Conservation (phyloP, 2,113 vertebrate species). For the Catharus minimus region DNA sequence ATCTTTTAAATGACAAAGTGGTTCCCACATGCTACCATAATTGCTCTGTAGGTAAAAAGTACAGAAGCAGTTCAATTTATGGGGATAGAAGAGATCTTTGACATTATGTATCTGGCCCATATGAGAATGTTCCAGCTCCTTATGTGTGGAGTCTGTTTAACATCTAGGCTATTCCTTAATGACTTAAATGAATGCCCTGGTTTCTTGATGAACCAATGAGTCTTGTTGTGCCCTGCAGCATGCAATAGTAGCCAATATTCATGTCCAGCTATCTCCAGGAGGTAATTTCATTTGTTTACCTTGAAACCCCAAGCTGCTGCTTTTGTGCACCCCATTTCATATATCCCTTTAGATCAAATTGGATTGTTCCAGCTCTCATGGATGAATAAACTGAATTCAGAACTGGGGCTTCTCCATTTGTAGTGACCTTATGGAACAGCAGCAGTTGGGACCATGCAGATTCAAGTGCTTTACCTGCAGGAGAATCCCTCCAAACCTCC, state of each 20-base stretch:
- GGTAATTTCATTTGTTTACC: neutral
- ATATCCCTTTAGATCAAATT: neutral
- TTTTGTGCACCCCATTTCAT: neutral
- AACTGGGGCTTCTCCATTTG: neutral
- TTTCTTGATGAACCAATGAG: neutral
- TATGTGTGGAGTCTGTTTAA: neutral
- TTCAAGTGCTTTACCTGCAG: neutral
- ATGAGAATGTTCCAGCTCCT: neutral
- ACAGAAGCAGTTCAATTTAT: neutral
- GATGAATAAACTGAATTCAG: neutral
- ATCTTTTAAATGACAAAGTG: neutral
- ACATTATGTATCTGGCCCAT: neutral
- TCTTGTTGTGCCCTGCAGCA: neutral
- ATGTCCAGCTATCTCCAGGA: neutral
- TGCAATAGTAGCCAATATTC: neutral
- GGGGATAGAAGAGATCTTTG: neutral
- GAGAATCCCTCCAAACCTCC: accelerated
- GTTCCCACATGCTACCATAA: neutral
- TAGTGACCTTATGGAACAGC: neutral
- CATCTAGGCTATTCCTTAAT: neutral
- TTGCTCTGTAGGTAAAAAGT: neutral
- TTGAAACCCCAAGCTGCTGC: neutral
- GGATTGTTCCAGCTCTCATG: neutral
- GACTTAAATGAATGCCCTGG: neutral
- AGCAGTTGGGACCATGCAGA: neutral